Base-by-base conservation (phyloP, 2,888 invertebrate genomes). In the Troides oblongomaculatus region DNA sequence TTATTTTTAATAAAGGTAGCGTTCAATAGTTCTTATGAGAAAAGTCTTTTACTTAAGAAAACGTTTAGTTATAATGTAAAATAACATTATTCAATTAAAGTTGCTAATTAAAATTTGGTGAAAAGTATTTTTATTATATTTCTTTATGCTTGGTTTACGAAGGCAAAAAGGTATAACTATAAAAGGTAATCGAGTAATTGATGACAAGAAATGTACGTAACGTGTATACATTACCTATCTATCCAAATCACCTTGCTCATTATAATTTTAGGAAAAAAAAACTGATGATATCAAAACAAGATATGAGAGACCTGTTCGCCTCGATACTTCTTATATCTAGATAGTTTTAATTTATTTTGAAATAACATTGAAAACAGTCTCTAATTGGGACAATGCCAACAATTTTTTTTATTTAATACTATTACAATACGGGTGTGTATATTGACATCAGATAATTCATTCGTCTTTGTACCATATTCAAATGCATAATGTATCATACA, bases 261-360 rank as follows among this genome's bases (percentile, higher is more conserved):
- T 39, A 39, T 39, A 39, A 39, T 39, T 39, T 39, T 39, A 10
- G 10, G 39, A 39, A 50, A 12, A 50, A 14, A 50, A 50, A 18
- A 50, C 14, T 50, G 50, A 50, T 50, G 17, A 50, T 5, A 50
- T 50, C 14, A 17, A 50, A 50, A 50, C 5, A 10, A 10, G 39
- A 39, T 39, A 39, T 50, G 18, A 14, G 5, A 12, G 17, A 50
- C 50, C 5, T 18, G 50, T 50, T 50, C 5, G 18, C 50, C 18
- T 50, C 18, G 18, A 5, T 18, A 50, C 50, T 14, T 50, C 50
- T 50, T 50, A 50, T 39, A 39, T 50, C 62, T 50, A 46, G 62
- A 56, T 36, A 53, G 63, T 63, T 30, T 63, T 63, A 56, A 50
- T 50, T 50, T 50, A 50, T 50, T 50, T 50, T 50, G 50, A 50